Conservation (phyloP, 2,888 invertebrate species). For the Microctonus hyperodae region DNA sequence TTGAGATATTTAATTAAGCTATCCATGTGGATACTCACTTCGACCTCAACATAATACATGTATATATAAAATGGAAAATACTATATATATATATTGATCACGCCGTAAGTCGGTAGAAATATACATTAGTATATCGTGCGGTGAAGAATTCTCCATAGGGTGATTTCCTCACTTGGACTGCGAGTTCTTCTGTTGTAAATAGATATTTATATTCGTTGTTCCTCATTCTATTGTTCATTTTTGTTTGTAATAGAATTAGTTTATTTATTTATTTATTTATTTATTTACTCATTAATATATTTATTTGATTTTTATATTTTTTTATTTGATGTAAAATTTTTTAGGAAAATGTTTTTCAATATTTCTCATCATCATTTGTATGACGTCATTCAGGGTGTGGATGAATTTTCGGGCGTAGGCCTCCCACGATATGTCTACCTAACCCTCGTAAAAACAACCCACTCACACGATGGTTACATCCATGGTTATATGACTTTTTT, state of each 20-base stretch:
- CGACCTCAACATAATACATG: slow-evolving; percentile 16
- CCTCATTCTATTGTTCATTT: slow-evolving; percentile 18
- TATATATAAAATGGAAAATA: neutral
- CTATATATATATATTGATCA: slow-evolving; percentile 4
- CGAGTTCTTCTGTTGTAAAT: neutral
- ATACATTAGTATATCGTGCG: slow-evolving; percentile 33
- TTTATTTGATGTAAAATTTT: neutral
- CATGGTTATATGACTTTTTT: too few species aligned
- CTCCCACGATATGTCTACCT: slow-evolving; percentile 50
- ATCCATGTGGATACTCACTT: slow-evolving; percentile 36
- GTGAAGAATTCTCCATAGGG: slow-evolving; percentile 34
- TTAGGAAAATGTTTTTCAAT: neutral
- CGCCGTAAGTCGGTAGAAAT: slow-evolving; percentile 14
- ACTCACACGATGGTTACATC: slow-evolving; percentile 39
- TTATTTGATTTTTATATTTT: neutral
- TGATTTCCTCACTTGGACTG: slow-evolving; percentile 23
- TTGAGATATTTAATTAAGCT: slow-evolving; percentile 46
- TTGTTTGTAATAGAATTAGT: neutral
- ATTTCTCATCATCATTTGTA: neutral
- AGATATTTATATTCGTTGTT: neutral
- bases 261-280: neutral
- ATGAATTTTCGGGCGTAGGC: slow-evolving; percentile 16
- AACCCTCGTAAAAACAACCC: slow-evolving; percentile 53
- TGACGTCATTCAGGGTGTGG: slow-evolving; percentile 15
- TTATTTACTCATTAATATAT: slow-evolving; percentile 1